phyloP scores from a whole-genome alignment of 2,113 vertebrate species.

The human (Homo sapiens) region GRCh38 chr9:105260001-105260500 shows the following conservation, averaged over 20 bases:
- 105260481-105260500: background rate
- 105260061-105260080: background rate
- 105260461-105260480: background rate
- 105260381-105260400: conserved; percentile 25
- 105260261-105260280: background rate
- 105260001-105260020: background rate
- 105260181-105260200: background rate
- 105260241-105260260: background rate
- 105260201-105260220: accelerated
- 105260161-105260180: background rate
- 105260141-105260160: background rate
- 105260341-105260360: background rate
- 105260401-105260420: background rate
- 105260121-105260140: background rate
- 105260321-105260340: background rate
- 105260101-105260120: background rate
- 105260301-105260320: background rate
- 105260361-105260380: background rate
- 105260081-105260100: background rate
- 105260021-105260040: background rate
- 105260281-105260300: conserved; percentile 31
- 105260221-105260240: background rate
- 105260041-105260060: background rate
- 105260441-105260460: background rate
- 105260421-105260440: background rate